Evolutionary conservation across 2,113 vertebrate genomes (phyloP), one percentile per base, ranked within the genome.

Genomic region (Amblyornis subalaris): DNA sequence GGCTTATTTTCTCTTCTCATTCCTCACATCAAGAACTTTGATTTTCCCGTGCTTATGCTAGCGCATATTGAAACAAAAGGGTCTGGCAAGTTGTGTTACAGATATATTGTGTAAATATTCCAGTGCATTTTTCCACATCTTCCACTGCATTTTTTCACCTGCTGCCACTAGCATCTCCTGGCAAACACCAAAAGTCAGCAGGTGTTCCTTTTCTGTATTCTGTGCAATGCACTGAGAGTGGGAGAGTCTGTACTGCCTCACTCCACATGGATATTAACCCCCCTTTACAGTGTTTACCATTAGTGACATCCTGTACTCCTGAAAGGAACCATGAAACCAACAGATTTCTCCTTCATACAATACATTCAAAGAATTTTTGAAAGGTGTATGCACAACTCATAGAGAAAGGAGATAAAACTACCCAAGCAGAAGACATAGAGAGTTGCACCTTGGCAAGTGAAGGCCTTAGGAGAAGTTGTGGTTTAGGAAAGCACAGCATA

Each of bases 391-490:
- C 6, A 33, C 1, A 1, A 72, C 55, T 60, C 24, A 76, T 14
- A 58, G 1, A 50, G 12, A 78, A 9, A 85, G 24, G 44, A 85
- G 23, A 60, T 44, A 31, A 75, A 92, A 47, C 8, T 36, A 44
- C 10, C 35, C 44, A 75, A 26, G 26, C 1, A 1, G 20, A 50
- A 42, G 57, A 47, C 13, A 36, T 23, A 19, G 3, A 45, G 47
- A 10, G 7, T 10, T 72, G 35, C 9, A 64, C 24, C 21, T 72
- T 71, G 51, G 3, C 33, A 65, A 8, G 11, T 55, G 47, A 74
- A 65, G 4, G 9, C 44, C 25, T 35, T 31, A 35, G 22, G 66
- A 66, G 6, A 50, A 1, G 0, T 42, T 42, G 4, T 1, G 4
- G 31, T 85, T 77, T 64, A 62, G 25, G 15, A 45, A 78, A 74